Conservation (phyloP, 2,797 vertebrate genomes). For the Geotrypetes seraphini region DNA sequence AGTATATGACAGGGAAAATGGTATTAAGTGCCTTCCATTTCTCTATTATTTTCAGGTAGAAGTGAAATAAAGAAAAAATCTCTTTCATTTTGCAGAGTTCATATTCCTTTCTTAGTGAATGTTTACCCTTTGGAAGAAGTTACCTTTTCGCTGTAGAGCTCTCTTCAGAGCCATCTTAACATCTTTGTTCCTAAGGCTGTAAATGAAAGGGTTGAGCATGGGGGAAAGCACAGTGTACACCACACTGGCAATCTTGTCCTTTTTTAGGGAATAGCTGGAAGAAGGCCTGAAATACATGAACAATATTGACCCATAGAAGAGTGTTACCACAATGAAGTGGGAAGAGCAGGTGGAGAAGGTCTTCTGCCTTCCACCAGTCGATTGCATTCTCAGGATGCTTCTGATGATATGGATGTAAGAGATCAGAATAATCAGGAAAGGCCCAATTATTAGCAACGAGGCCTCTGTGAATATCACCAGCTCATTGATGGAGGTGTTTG, state of each 20-base stretch:
- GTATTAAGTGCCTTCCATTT: no score
- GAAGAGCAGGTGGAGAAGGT: conserved; percentile 16
- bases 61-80: no score
- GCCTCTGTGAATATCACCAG: conserved; percentile 2
- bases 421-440: conserved; percentile 6
- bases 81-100: no score
- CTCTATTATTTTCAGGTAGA: no score
- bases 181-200: conserved; percentile 27
- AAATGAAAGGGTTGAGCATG: conserved; percentile 20
- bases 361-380: background rate
- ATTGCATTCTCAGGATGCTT: conserved; percentile 3
- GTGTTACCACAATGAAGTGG: background rate
- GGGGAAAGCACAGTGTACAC: conserved; percentile 12
- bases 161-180: conserved; percentile 19
- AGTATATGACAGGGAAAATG: no score
- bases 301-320: conserved; percentile 9
- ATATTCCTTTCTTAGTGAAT: no score
- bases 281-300: conserved; percentile 2
- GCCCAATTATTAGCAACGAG: conserved; percentile 11
- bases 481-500: conserved; percentile 1
- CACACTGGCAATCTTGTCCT: conserved; percentile 8
- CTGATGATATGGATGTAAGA: conserved; percentile 3
- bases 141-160: conserved; percentile 2
- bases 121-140: no score
- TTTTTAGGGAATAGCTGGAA: background rate